Evolutionary conservation across 2,797 vertebrate species (phyloP).

Genomic region (Danio jaintianensis): DNA sequence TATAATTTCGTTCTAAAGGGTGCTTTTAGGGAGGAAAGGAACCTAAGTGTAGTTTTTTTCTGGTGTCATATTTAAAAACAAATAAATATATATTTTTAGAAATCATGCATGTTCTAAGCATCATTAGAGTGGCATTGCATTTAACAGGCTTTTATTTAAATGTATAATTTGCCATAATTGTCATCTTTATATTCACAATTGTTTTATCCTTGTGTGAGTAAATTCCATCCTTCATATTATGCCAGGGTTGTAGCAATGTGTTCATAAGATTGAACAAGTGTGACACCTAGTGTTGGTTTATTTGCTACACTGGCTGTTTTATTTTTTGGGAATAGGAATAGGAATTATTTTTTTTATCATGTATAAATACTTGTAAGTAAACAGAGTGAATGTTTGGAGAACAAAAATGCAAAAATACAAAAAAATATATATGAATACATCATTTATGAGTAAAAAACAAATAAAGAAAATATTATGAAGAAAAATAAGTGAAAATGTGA

Average conservation of each 20-base stretch:
- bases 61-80: neutral
- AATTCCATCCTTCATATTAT: neutral
- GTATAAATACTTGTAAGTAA: neutral
- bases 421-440: no score
- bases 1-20: neutral
- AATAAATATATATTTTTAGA: neutral
- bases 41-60: neutral
- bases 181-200: no score
- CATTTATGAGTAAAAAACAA: no score
- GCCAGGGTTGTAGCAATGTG: neutral
- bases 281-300: constrained; percentile 26
- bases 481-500: no score
- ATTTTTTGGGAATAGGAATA: neutral
- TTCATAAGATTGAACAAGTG: neutral
- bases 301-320: neutral
- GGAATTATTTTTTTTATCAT: neutral
- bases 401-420: no score
- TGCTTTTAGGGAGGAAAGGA: neutral
- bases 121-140: neutral
- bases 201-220: no score
- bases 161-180: neutral
- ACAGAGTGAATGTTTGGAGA: no score
- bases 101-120: neutral
- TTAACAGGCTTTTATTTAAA: neutral
- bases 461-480: no score